Evolutionary conservation across 2,113 vertebrate species (phyloP).

Genomic region (Gopherus flavomarginatus): DNA sequence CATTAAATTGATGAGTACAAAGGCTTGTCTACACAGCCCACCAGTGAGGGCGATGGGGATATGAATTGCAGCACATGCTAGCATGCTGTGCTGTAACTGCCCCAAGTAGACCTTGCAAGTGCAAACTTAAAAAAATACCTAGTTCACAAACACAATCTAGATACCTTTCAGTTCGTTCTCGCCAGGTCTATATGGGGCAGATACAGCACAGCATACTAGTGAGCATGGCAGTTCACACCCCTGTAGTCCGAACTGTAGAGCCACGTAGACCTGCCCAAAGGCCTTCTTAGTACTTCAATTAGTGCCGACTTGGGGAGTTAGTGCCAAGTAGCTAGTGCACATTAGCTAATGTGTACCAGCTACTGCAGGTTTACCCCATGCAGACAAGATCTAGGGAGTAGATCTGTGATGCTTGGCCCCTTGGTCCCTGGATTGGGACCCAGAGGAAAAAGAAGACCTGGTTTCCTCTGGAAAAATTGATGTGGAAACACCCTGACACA

Average conservation of each 20-base stretch:
- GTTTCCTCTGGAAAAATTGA: background rate
- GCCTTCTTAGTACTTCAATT: background rate
- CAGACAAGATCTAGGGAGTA: background rate
- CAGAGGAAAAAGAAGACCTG: background rate
- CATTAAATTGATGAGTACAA: background rate
- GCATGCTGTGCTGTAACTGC: background rate
- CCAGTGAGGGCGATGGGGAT: background rate
- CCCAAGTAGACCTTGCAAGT: background rate
- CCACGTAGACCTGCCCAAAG: background rate
- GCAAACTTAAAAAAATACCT: background rate
- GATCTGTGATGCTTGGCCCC: background rate
- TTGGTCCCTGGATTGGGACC: background rate
- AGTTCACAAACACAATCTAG: background rate
- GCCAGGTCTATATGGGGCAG: background rate
- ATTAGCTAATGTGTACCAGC: background rate
- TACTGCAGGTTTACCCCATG: background rate
- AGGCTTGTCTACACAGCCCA: background rate
- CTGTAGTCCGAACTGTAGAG: background rate
- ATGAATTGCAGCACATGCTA: background rate
- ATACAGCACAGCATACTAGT: background rate
- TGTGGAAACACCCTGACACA: background rate
- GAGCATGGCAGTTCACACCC: background rate
- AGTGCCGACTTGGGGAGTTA: background rate
- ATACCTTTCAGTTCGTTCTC: background rate
- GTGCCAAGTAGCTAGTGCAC: background rate